Conservation (phyloP, 2,113 vertebrate species). For the Menidia beryllina region DNA sequence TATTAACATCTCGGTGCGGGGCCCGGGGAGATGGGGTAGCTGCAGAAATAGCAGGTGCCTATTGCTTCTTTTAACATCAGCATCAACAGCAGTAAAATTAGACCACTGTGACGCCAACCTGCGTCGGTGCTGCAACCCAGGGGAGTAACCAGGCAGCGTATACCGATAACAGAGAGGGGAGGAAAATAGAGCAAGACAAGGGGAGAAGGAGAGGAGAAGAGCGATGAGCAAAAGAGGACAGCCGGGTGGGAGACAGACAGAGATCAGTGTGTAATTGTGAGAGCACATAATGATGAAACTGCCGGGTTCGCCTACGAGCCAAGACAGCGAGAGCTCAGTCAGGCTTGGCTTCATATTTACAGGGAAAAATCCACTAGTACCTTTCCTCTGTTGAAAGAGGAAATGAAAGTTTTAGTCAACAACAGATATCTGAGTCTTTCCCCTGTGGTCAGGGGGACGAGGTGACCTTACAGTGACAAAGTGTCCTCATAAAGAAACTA, state of each 20-base stretch:
- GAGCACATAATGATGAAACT: slow-evolving; percentile 60
- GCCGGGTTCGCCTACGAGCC: slow-evolving; percentile 34
- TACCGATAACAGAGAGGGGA: slow-evolving; percentile 48
- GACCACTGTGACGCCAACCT: slow-evolving; percentile 91
- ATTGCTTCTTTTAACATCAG: slow-evolving; percentile 92
- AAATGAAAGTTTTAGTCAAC: slow-evolving; percentile 24
- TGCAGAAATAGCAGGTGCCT: slow-evolving; percentile 93
- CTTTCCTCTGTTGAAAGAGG: slow-evolving; percentile 24
- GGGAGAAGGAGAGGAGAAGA: slow-evolving; percentile 38
- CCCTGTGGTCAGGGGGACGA: no score
- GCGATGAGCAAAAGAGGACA: slow-evolving; percentile 40
- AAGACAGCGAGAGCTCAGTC: slow-evolving; percentile 36
- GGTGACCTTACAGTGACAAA: slow-evolving; percentile 1
- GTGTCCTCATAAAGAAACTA: not conserved
- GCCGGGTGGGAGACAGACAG: slow-evolving; percentile 49
- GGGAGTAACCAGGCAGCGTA: slow-evolving; percentile 88
- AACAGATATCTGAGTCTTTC: not conserved
- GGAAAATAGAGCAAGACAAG: slow-evolving; percentile 29
- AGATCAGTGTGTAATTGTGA: slow-evolving; percentile 62
- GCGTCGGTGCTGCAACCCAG: slow-evolving; percentile 86
- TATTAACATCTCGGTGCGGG: slow-evolving; percentile 78
- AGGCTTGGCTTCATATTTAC: slow-evolving; percentile 30
- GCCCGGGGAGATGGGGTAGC: slow-evolving; percentile 79
- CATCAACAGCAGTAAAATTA: slow-evolving; percentile 96
- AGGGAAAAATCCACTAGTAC: slow-evolving; percentile 18